Percentiles rank a stretch among this genome's conserved stretches.
Evolutionary conservation across 2,888 invertebrate species (phyloP).

Genomic region (Aspidiotus rigidus): DNA sequence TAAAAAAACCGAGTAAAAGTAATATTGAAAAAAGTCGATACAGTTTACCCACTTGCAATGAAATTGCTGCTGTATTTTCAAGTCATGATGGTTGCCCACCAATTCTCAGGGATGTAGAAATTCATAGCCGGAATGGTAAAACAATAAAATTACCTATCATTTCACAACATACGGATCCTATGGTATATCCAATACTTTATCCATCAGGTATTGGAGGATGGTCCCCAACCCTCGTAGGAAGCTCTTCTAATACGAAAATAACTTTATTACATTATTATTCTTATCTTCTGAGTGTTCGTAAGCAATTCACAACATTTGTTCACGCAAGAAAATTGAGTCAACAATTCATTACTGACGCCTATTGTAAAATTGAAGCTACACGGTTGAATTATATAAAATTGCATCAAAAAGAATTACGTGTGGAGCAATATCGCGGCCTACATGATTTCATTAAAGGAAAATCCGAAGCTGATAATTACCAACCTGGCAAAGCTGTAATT

Average conservation of each 20-base stretch:
- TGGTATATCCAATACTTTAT: background rate
- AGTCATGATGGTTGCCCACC: background rate
- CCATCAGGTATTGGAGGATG: background rate
- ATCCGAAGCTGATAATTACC: slow-evolving; percentile 36
- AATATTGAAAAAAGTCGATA: background rate
- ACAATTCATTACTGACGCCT: slow-evolving; percentile 42
- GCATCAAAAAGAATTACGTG: slow-evolving; percentile 40
- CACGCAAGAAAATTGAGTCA: slow-evolving; percentile 34
- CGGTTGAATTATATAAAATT: slow-evolving; percentile 39
- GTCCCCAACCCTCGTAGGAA: background rate
- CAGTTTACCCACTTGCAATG: background rate
- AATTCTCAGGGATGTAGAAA: background rate
- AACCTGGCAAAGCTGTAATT: slow-evolving; percentile 39
- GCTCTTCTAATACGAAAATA: background rate
- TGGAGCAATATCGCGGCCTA: slow-evolving; percentile 40
- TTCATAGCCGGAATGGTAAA: background rate
- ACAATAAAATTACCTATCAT: background rate
- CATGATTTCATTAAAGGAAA: slow-evolving; percentile 39
- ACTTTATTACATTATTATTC: background rate
- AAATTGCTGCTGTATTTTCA: background rate
- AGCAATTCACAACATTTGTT: background rate
- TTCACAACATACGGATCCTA: background rate
- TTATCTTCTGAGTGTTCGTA: background rate
- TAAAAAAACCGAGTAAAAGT: background rate
- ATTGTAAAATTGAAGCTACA: slow-evolving; percentile 42